These are phyloP conservation scores for Ypsolopha scabrella DNA, from an alignment of 2,888 invertebrate genomes.

Conservation along the genomic window DNA sequence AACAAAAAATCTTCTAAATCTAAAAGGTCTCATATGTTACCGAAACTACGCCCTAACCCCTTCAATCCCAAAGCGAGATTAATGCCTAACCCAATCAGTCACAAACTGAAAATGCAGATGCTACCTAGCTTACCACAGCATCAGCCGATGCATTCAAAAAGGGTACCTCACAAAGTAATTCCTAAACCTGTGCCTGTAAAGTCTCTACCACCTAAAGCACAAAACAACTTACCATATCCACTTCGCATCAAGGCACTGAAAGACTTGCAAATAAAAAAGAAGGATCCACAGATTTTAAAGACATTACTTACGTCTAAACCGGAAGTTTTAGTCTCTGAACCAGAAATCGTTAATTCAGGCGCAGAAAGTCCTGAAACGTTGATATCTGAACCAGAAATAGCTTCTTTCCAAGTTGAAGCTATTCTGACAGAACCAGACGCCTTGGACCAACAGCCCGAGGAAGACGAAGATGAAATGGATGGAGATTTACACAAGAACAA, in stretches of 20 bases:
- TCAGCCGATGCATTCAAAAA: slow-evolving; percentile 37
- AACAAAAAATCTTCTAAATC: slow-evolving; percentile 27
- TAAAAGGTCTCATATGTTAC: slow-evolving; percentile 30
- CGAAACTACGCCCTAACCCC: slow-evolving; percentile 60
- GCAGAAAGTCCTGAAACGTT: slow-evolving; percentile 64
- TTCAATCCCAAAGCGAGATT: slow-evolving; percentile 62
- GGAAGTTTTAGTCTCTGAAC: slow-evolving; percentile 57
- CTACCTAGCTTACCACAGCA: slow-evolving; percentile 10
- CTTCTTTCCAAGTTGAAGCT: slow-evolving; percentile 63
- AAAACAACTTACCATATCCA: slow-evolving; percentile 56
- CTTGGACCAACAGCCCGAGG: slow-evolving; percentile 32
- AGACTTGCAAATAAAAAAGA: slow-evolving; percentile 62
- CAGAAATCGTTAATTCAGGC: slow-evolving; percentile 60
- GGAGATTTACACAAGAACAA: slow-evolving; percentile 31
- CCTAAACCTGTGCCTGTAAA: slow-evolving; percentile 55
- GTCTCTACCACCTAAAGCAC: slow-evolving; percentile 26
- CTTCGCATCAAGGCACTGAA: slow-evolving; percentile 63
- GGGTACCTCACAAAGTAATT: slow-evolving; percentile 33
- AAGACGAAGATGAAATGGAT: slow-evolving; percentile 32
- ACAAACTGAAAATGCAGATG: slow-evolving; percentile 33
- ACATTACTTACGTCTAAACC: slow-evolving; percentile 58
- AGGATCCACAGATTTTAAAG: slow-evolving; percentile 64
- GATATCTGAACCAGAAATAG: slow-evolving; percentile 64
- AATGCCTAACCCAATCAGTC: slow-evolving; percentile 61
- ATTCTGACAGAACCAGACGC: slow-evolving; percentile 58